These are phyloP conservation scores for Episyrphus balteatus DNA, from an alignment of 1,140 invertebrate species.

Conservation along the genomic window DNA sequence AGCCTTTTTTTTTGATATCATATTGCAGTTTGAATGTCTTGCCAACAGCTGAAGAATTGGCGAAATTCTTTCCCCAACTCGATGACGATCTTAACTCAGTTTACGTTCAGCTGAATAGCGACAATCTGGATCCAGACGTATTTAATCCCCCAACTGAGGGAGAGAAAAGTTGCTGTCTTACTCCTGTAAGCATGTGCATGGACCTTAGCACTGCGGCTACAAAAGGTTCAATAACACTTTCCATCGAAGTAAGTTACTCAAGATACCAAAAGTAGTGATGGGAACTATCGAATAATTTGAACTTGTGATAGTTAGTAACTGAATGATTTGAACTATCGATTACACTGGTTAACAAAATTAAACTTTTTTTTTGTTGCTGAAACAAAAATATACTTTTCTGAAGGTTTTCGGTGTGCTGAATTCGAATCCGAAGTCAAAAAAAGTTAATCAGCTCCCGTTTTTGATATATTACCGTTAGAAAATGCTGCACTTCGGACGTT, in stretches of 20 bases:
- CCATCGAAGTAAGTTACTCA: constrained; percentile 23
- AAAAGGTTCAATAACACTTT: constrained; percentile 28
- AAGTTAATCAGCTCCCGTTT: no score
- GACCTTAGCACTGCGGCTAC: constrained; percentile 30
- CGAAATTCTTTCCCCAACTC: constrained; percentile 44
- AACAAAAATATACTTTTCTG: no score
- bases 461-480: no score
- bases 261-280: no score
- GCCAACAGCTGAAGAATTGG: constrained; percentile 12
- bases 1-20: not conserved
- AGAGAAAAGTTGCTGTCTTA: constrained; percentile 19
- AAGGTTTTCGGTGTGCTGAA: no score
- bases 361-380: no score
- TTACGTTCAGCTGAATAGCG: constrained; percentile 46
- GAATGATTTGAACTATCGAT: no score
- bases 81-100: constrained; percentile 47
- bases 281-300: no score
- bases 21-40: constrained; percentile 11
- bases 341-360: no score
- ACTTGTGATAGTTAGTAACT: no score
- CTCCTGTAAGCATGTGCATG: constrained; percentile 23
- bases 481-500: no score
- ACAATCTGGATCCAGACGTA: constrained; percentile 38
- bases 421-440: no score
- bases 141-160: constrained; percentile 13